These are phyloP conservation scores for Coreius guichenoti DNA, from an alignment of 2,797 vertebrate genomes.

Conservation along the genomic window DNA sequence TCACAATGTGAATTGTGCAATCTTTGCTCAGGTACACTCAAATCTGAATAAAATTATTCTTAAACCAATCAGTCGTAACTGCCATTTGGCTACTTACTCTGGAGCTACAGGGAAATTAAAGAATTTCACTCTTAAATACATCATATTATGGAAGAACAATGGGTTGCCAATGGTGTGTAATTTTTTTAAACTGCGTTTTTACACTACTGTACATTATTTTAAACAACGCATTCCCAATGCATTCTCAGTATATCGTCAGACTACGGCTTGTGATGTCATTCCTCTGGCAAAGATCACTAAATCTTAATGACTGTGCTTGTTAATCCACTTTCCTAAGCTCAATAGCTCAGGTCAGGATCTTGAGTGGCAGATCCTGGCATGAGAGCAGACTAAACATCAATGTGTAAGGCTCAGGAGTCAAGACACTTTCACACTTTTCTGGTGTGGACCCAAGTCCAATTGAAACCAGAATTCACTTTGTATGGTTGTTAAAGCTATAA, in stretches of 20 bases:
- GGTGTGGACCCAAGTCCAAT: background rate
- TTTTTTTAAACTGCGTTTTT: background rate
- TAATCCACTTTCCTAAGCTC: conserved; percentile 64
- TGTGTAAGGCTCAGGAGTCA: background rate
- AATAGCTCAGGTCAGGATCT: conserved; percentile 35
- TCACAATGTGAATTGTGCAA: background rate
- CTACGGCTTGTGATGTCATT: conserved; percentile 36
- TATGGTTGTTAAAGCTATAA: background rate
- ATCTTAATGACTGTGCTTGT: conserved; percentile 24
- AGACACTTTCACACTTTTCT: background rate
- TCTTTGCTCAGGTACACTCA: too few relatives aligned
- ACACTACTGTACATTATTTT: background rate
- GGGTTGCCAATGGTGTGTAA: background rate
- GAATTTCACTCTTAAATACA: background rate
- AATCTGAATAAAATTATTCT: background rate
- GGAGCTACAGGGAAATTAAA: background rate
- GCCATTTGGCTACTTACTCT: background rate
- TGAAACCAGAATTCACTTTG: background rate
- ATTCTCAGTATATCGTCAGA: conserved; percentile 42
- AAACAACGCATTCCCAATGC: background rate
- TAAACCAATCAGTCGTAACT: background rate
- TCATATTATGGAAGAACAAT: background rate
- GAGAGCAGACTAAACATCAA: background rate
- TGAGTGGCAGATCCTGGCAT: conserved; percentile 33
- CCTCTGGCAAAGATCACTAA: conserved; percentile 17